Base-by-base conservation (phyloP, 2,113 vertebrate species). In the Paralichthys olivaceus region DNA sequence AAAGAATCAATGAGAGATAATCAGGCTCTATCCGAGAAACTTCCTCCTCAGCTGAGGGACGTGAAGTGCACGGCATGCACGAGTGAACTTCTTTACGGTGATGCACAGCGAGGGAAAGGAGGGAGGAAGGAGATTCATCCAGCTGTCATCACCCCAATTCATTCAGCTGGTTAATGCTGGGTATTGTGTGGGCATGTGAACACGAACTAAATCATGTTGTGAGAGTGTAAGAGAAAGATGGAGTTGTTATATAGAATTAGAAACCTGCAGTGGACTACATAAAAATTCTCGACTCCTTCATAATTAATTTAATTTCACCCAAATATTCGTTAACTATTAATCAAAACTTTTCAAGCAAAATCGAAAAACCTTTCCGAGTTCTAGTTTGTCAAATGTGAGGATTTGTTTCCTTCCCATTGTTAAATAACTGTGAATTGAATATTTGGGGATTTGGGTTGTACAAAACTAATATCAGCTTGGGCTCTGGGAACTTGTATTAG, bases 61-160 rank as follows among this genome's bases (percentile, higher is more conserved):
- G 34, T 14, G 4, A 47, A n/a, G 17, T 20, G 15, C 8, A 29
- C 28, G 28, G 43, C 23, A 9, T 64, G 49, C 26, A 62, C 47
- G 49, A 28, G 40, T 80, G 3, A 12, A 59, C 37, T 47, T 47
- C 17, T 47, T 14, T 5, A 47, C 13, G 17, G 17, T 9, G 56
- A 59, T 34, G 28, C 29, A 55, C 5, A 34, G 23, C 32, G n/a
- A 20, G 17, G 32, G 15, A 13, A 7, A 32, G 7, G 25, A 23
- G 51, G 28, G 28, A 29, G 28, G 51, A 57, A 67, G 32, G 58
- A 37, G 17, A n/a, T 59, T 34, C 17, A 8, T 20, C 0, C n/a
- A 20, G 57, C 23, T 75, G 81, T 80, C 2, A 32, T 89, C 77
- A 66, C 32, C 23, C n/a, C 34, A 11, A 11, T 71, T 49, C 22